phyloP scores from a whole-genome alignment of 2,888 invertebrate species.

The Melanophora roralis region DNA sequence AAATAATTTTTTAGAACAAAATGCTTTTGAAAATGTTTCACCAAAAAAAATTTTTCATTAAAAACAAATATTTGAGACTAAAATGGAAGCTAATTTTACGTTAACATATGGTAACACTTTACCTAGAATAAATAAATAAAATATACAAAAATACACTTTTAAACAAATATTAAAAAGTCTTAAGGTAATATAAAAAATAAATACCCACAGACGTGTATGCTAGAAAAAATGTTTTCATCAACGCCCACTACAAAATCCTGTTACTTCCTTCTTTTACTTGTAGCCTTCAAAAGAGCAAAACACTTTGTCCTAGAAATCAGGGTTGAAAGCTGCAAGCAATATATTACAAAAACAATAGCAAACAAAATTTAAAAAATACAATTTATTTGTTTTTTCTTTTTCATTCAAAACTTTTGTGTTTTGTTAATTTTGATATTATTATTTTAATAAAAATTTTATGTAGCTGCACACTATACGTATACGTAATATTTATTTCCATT shows the following conservation, averaged over 20 bases:
- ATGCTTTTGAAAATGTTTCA: no score
- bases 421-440: no score
- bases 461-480: no score
- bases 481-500: no score
- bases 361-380: not conserved
- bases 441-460: no score
- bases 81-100: no score
- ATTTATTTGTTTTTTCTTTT: not conserved
- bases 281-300: not conserved
- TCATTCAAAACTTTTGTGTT: slow-evolving; percentile 23
- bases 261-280: not conserved
- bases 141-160: not conserved
- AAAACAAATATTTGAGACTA: no score
- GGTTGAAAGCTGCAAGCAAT: not conserved
- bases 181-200: no score
- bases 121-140: not conserved
- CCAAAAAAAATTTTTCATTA: no score
- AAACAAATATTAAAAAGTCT: not conserved
- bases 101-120: no score
- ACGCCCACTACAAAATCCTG: not conserved
- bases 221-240: no score
- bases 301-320: not conserved
- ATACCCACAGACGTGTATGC: no score
- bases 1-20: not conserved
- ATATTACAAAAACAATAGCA: not conserved